A percentile compares a stretch with the other conserved stretches of the same genome.
These are phyloP conservation scores for Hyles lineata DNA, from an alignment of 2,888 invertebrate species.

Conservation along the genomic window DNA sequence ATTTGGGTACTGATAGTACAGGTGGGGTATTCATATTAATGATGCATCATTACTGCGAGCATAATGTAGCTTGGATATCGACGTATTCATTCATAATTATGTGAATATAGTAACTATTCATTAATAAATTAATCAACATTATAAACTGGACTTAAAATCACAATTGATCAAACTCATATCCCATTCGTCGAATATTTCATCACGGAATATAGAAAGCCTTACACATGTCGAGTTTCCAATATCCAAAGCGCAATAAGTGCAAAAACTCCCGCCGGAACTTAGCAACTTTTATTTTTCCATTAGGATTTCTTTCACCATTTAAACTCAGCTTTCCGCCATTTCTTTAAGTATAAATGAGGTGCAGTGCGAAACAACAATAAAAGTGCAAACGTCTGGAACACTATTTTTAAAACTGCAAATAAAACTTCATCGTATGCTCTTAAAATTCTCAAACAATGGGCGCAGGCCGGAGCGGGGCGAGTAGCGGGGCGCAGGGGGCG, in stretches of 20 bases:
- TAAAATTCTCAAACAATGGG: slow-evolving; percentile 19
- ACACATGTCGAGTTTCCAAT: slow-evolving; percentile 14
- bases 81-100: neutral
- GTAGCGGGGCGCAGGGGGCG: neutral
- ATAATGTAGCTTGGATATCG: neutral
- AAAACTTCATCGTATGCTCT: slow-evolving; percentile 8
- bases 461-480: neutral
- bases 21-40: neutral
- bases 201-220: neutral
- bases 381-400: slow-evolving; percentile 29
- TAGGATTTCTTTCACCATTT: slow-evolving; percentile 21
- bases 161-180: neutral
- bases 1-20: neutral
- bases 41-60: too few relatives aligned
- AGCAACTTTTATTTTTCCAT: slow-evolving; percentile 24
- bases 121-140: too few relatives aligned
- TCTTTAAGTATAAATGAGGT: slow-evolving; percentile 26
- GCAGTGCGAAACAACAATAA: slow-evolving; percentile 43
- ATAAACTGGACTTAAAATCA: neutral
- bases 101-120: neutral
- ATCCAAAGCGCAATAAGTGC: slow-evolving; percentile 14
- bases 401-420: slow-evolving; percentile 17
- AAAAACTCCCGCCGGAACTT: slow-evolving; percentile 3
- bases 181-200: neutral
- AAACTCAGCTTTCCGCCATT: slow-evolving; percentile 18